Conservation (phyloP, 1,140 invertebrate genomes). For the Drosophila punjabiensis region DNA sequence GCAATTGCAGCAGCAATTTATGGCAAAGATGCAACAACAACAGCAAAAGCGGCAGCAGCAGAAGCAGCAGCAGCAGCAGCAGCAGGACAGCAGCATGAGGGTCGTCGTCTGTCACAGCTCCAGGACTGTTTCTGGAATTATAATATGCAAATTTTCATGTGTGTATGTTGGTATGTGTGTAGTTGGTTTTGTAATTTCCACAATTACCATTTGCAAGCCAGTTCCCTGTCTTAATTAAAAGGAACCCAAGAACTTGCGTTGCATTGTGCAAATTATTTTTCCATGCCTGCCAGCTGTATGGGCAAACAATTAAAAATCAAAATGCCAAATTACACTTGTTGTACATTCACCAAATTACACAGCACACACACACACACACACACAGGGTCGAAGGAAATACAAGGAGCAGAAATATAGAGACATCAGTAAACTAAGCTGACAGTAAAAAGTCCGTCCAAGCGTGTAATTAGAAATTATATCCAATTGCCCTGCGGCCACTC, state of each 20-base stretch:
- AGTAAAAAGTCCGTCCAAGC: slow-evolving; percentile 83
- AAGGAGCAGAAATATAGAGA: slow-evolving; percentile 68
- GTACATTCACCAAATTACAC: slow-evolving; percentile 79
- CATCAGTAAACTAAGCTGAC: slow-evolving; percentile 83
- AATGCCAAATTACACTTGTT: slow-evolving; percentile 83
- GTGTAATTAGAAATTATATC: slow-evolving; percentile 84
- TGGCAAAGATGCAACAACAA: slow-evolving; percentile 40
- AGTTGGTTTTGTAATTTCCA: slow-evolving; percentile 63
- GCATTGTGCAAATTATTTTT: slow-evolving; percentile 69
- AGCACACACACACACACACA: slow-evolving; percentile 38
- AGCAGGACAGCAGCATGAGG: slow-evolving; percentile 35
- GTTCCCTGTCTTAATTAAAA: slow-evolving; percentile 68
- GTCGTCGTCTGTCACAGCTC: slow-evolving; percentile 48
- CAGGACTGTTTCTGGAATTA: slow-evolving; percentile 39
- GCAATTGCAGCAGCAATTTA: slow-evolving; percentile 73
- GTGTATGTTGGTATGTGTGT: slow-evolving; percentile 1
- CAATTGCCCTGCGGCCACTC: slow-evolving; percentile 82
- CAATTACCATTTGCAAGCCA: slow-evolving; percentile 54
- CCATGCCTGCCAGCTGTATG: slow-evolving; percentile 69
- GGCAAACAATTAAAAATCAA: slow-evolving; percentile 81
- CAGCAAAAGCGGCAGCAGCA: slow-evolving; percentile 5
- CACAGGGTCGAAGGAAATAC: neutral
- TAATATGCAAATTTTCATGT: slow-evolving; percentile 78
- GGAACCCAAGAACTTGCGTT: slow-evolving; percentile 47
- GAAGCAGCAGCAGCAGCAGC: slow-evolving; percentile 15